phyloP scores from a whole-genome alignment of 1,140 invertebrate species.

The Rhyacophila brunnea region DNA sequence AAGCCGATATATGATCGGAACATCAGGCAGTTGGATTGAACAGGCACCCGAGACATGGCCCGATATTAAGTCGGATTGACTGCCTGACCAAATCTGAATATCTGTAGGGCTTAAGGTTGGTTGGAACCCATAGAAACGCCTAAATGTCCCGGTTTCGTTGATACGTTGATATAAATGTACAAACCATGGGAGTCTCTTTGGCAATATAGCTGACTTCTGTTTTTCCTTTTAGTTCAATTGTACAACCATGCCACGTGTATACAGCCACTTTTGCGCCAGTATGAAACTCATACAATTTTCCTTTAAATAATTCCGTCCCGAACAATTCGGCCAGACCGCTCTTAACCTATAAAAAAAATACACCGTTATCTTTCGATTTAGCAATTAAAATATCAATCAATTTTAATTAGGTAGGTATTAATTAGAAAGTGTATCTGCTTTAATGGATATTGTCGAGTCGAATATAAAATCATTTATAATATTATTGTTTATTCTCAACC shows the following conservation, averaged over 20 bases:
- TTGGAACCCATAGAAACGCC: too few relatives aligned
- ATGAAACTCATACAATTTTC: slow-evolving; percentile 88
- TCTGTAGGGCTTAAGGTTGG: too few relatives aligned
- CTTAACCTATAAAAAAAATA: slow-evolving; percentile 63
- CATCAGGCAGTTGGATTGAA: too few relatives aligned
- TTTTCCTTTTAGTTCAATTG: slow-evolving; percentile 77
- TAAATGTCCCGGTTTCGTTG: too few relatives aligned
- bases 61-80: too few relatives aligned
- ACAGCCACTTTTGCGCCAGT: slow-evolving; percentile 92
- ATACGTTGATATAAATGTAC: too few relatives aligned
- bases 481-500: slow-evolving; percentile 51
- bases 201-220: slow-evolving; percentile 92
- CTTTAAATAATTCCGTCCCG: slow-evolving; percentile 93
- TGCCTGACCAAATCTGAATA: too few relatives aligned
- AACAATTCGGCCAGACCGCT: slow-evolving; percentile 93
- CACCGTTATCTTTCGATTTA: background rate
- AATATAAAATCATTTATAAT: background rate
- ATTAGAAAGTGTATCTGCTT: slow-evolving; percentile 1
- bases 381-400: background rate
- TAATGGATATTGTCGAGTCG: background rate
- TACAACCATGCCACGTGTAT: slow-evolving; percentile 95
- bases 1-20: too few relatives aligned
- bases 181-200: slow-evolving; percentile 93
- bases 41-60: too few relatives aligned
- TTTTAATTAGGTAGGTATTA: background rate